These are phyloP conservation scores for Rhabdophis nuchalis DNA, from an alignment of 2,797 vertebrate genomes.

Conservation along the genomic window DNA sequence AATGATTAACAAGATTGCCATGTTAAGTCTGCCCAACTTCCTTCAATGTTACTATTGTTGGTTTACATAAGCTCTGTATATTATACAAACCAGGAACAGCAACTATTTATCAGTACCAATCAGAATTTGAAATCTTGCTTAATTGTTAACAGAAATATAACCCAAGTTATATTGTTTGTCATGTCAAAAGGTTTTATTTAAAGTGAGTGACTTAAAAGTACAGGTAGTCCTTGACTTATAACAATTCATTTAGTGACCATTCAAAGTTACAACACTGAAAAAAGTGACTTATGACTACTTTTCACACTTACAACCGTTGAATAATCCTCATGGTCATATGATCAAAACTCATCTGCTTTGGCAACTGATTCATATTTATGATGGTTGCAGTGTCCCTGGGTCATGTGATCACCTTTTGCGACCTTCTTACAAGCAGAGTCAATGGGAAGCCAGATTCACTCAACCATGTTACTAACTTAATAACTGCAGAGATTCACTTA, in stretches of 20 bases:
- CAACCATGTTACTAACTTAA: not conserved
- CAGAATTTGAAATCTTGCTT: not conserved
- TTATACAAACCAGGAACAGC: not conserved
- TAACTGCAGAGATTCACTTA: not conserved
- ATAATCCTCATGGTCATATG: not conserved
- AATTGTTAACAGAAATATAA: not conserved
- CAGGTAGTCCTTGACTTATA: not conserved
- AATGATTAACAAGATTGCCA: not conserved
- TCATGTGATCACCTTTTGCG: not conserved
- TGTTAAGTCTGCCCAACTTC: not conserved
- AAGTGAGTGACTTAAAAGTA: not conserved
- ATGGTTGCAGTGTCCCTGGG: not conserved
- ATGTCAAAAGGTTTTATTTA: not conserved
- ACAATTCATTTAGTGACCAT: not conserved
- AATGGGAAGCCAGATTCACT: not conserved
- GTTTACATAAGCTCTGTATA: not conserved
- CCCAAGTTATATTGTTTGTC: not conserved
- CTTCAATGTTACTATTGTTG: not conserved
- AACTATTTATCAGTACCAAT: not conserved
- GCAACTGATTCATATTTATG: not conserved
- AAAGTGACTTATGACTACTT: not conserved
- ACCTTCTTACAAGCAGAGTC: not conserved
- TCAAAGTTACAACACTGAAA: not conserved
- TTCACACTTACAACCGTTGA: not conserved
- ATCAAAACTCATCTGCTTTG: not conserved